These are phyloP conservation scores for Zoanthus solanderi DNA, from an alignment of 92 coral and sea anemone genomes.

Conservation along the genomic window DNA sequence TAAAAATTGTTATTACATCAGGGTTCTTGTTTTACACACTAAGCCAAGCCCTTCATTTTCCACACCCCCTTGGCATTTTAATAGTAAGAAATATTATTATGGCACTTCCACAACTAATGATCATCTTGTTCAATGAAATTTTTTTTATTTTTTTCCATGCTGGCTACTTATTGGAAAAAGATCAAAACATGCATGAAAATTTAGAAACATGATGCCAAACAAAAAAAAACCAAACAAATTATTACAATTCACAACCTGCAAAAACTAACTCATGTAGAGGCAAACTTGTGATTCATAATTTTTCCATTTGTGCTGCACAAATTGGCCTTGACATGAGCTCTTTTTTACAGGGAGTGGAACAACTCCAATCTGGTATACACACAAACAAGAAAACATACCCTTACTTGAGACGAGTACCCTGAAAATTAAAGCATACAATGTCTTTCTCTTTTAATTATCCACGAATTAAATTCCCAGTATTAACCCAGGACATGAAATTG, in stretches of 20 bases:
- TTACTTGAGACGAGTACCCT: constrained; percentile 38
- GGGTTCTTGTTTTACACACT: neutral
- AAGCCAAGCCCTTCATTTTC: constrained; percentile 36
- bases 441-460: neutral
- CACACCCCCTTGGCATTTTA: neutral
- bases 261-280: constrained; percentile 5
- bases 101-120: constrained; percentile 5
- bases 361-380: neutral
- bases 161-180: neutral
- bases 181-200: neutral
- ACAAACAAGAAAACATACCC: constrained; percentile 32
- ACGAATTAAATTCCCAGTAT: constrained; percentile 4
- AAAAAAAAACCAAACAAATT: neutral
- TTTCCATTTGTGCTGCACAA: neutral
- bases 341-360: neutral
- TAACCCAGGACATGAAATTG: neutral
- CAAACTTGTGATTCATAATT: neutral
- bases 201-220: constrained; percentile 42
- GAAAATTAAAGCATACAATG: constrained; percentile 35
- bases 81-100: neutral
- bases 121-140: neutral
- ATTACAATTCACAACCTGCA: neutral
- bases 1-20: neutral
- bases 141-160: constrained; percentile 13
- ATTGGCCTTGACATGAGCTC: constrained; percentile 2